These are phyloP conservation scores for Neoniphon sammara DNA, from an alignment of 2,797 vertebrate species.

Conservation along the genomic window DNA sequence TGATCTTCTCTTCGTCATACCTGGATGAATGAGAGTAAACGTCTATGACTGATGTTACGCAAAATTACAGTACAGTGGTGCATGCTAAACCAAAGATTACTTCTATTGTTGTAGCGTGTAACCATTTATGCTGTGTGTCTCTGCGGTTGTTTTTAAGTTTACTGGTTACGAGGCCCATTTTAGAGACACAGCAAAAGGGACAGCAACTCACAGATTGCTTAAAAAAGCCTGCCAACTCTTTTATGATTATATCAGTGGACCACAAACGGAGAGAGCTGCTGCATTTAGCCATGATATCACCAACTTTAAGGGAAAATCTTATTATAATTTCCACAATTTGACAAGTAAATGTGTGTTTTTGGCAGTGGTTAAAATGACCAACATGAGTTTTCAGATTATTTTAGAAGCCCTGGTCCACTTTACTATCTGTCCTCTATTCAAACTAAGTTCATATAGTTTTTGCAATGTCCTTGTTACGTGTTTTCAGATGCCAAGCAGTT, in stretches of 20 bases:
- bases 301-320: neutral
- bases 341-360: neutral
- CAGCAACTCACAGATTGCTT: neutral
- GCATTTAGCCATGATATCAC: neutral
- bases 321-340: neutral
- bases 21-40: conserved; percentile 59
- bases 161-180: neutral
- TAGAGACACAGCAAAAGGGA: neutral
- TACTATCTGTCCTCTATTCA: too few species aligned
- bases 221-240: neutral
- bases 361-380: neutral
- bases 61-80: neutral
- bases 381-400: neutral
- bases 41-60: neutral
- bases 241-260: neutral
- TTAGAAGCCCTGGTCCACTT: too few species aligned
- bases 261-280: neutral
- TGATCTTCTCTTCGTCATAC: conserved; percentile 92
- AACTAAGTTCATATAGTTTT: too few species aligned
- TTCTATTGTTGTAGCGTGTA: neutral
- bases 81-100: neutral
- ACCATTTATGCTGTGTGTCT: neutral
- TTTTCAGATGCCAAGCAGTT: neutral
- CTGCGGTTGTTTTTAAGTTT: neutral
- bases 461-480: too few species aligned